Conservation (phyloP, 2,113 vertebrate species). For the Antigone vipio region DNA sequence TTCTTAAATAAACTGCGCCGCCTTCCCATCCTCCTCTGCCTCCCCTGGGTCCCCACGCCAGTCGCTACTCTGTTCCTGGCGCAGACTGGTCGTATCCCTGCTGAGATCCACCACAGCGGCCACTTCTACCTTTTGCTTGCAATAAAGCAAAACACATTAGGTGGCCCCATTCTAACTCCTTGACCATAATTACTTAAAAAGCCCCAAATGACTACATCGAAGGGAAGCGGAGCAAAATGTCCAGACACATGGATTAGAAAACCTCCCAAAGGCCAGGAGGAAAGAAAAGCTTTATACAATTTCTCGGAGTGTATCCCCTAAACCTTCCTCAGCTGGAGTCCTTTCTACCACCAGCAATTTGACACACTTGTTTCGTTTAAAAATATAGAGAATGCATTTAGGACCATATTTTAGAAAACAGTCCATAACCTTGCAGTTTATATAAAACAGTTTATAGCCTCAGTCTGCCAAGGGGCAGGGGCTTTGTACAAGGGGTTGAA, state of each 20-base stretch:
- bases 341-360: not conserved
- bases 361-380: not conserved
- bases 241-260: not conserved
- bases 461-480: not conserved
- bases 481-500: not conserved
- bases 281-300: not conserved
- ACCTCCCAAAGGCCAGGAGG: not conserved
- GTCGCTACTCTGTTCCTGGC: not conserved
- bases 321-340: not conserved
- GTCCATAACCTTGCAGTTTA: not conserved
- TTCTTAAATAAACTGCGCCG: not conserved
- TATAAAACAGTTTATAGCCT: not conserved
- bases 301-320: not conserved
- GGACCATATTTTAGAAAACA: not conserved
- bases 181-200: not conserved
- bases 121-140: not conserved
- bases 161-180: not conserved
- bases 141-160: not conserved
- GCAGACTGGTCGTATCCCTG: not conserved
- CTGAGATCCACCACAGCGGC: not conserved
- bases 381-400: not conserved
- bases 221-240: not conserved
- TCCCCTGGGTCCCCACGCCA: not conserved
- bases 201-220: not conserved
- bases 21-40: not conserved